A percentile compares a stretch with the other conserved stretches of the same genome.
phyloP scores from a whole-genome alignment of 2,797 vertebrate genomes.

The Naso thynnoides region DNA sequence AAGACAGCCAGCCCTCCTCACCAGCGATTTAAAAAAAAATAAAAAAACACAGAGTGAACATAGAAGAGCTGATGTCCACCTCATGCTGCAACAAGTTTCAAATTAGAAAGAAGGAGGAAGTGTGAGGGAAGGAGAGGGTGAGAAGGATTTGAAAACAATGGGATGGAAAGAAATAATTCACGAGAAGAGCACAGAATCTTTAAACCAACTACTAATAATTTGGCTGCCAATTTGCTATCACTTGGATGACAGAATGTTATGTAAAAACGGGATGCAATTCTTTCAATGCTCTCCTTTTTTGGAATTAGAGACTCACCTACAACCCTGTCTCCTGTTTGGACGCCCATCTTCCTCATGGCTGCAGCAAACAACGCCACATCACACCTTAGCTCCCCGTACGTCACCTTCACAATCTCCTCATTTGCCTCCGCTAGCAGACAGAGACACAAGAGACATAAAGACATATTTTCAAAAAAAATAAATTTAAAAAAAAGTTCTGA shows the following conservation, averaged over 20 bases:
- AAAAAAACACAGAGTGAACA: neutral
- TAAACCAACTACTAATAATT: neutral
- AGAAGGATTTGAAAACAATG: too few species aligned
- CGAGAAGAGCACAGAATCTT: neutral
- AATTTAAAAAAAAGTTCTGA: neutral
- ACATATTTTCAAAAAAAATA: neutral
- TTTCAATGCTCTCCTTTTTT: neutral
- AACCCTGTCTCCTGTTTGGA: slow-evolving; percentile 91
- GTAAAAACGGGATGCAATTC: neutral
- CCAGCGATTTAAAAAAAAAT: neutral
- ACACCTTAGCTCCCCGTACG: slow-evolving; percentile 90
- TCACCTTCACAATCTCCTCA: slow-evolving; percentile 94
- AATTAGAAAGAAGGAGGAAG: neutral
- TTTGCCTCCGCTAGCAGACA: slow-evolving; percentile 87
- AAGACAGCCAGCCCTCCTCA: slow-evolving; percentile 22
- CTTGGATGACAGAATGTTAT: neutral
- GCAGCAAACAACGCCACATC: slow-evolving; percentile 93
- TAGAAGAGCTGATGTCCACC: neutral
- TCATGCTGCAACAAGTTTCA: slow-evolving; percentile 16
- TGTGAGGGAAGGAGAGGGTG: neutral
- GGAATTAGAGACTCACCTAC: slow-evolving; percentile 87
- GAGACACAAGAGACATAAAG: slow-evolving; percentile 16
- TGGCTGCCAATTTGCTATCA: neutral
- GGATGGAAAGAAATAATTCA: neutral
- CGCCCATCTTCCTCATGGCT: slow-evolving; percentile 95